phyloP scores from a whole-genome alignment of 2,113 vertebrate species.

The Vombatus ursinus region DNA sequence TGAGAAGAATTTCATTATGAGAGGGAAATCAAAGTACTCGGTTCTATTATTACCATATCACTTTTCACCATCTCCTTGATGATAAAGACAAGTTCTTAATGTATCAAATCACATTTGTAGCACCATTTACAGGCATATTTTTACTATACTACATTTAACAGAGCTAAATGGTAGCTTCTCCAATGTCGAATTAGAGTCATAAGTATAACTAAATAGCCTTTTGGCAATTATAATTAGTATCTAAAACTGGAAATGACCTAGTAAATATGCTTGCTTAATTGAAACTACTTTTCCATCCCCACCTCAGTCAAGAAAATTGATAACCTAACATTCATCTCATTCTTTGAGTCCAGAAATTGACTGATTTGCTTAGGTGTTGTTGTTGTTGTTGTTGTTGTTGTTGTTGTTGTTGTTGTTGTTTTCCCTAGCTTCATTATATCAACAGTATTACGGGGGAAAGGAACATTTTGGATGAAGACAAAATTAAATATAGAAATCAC shows the following conservation, averaged over 20 bases:
- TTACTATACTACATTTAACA: constrained; percentile 16
- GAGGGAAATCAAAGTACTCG: background rate
- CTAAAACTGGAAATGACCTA: background rate
- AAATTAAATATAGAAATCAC: background rate
- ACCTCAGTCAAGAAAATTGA: background rate
- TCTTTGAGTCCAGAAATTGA: background rate
- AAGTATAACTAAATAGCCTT: constrained; percentile 24
- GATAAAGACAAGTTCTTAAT: background rate
- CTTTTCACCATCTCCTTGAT: background rate
- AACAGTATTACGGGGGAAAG: background rate
- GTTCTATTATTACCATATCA: background rate
- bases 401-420: background rate
- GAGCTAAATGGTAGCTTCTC: background rate
- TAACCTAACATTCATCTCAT: background rate
- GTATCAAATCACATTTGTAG: background rate
- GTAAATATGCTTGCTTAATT: background rate
- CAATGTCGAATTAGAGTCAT: constrained; percentile 4
- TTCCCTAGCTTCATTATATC: background rate
- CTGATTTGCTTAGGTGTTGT: background rate
- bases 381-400: background rate
- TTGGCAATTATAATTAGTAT: background rate
- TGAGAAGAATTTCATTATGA: background rate
- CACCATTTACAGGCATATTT: background rate
- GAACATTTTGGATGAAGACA: background rate
- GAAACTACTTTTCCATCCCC: rapidly evolving